These are phyloP conservation scores for Copidosoma floridanum DNA, from an alignment of 1,140 invertebrate species.

Conservation along the genomic window DNA sequence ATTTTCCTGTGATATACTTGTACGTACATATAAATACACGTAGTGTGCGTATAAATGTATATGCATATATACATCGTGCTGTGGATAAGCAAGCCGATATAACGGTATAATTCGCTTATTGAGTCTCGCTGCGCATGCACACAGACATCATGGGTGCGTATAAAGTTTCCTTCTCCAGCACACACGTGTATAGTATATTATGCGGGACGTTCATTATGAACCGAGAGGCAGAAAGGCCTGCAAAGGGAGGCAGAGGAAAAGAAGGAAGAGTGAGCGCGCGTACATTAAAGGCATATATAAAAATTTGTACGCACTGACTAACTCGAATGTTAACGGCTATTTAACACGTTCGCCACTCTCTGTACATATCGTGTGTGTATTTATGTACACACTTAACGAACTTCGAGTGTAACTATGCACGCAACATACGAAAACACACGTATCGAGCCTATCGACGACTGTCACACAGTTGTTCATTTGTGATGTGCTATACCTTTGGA, in stretches of 20 bases:
- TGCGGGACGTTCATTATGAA: not conserved
- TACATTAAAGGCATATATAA: too few relatives aligned
- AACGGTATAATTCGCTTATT: not conserved
- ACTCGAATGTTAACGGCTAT: conserved; percentile 4
- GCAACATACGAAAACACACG: conserved; percentile 3
- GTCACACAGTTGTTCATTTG: not conserved
- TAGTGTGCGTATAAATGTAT: too few relatives aligned
- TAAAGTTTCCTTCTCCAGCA: not conserved
- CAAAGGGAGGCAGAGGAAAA: too few relatives aligned
- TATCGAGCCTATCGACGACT: not conserved
- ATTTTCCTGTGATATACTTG: not conserved
- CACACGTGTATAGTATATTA: conserved; percentile 1
- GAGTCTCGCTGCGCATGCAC: not conserved
- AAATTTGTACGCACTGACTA: not conserved
- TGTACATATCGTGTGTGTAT: not conserved
- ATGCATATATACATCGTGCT: too few relatives aligned
- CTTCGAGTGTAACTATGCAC: conserved; percentile 8
- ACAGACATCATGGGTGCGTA: not conserved
- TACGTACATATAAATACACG: too few relatives aligned
- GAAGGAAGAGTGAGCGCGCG: too few relatives aligned
- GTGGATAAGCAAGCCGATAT: too few relatives aligned
- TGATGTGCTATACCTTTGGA: too few relatives aligned
- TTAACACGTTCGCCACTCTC: not conserved
- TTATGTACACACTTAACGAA: too few relatives aligned
- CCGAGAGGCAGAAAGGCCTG: not conserved